Evolutionary conservation across 1,140 invertebrate species (phyloP).

Genomic region (Drosophila watanabei): DNA sequence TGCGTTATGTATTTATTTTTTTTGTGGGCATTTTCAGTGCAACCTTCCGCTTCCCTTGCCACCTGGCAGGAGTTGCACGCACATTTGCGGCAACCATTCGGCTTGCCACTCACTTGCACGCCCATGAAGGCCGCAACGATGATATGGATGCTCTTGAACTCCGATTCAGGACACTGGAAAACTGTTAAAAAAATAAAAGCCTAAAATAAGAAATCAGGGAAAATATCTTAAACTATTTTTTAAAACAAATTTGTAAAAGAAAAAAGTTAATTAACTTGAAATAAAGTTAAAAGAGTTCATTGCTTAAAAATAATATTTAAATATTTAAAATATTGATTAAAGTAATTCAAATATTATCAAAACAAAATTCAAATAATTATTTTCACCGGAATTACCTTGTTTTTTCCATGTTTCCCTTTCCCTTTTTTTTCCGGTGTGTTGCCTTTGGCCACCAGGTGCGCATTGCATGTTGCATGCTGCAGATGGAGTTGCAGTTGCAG

Average conservation of each 20-base stretch:
- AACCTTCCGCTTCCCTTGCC: constrained; percentile 54
- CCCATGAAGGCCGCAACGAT: constrained; percentile 26
- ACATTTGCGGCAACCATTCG: constrained; percentile 58
- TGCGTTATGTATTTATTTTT: background rate
- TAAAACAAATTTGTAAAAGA: background rate
- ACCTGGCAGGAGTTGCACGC: constrained; percentile 48
- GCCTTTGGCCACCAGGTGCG: constrained; percentile 12
- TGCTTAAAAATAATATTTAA: no score
- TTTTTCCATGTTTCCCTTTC: background rate
- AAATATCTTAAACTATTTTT: background rate
- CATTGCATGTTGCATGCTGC: constrained; percentile 27
- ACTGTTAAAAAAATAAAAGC: background rate
- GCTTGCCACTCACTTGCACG: constrained; percentile 25
- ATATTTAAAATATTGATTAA: background rate
- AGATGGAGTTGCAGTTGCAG: constrained; percentile 31
- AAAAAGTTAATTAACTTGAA: no score
- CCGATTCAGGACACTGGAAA: background rate
- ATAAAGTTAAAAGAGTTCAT: no score
- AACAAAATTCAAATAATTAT: background rate
- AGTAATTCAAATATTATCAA: background rate
- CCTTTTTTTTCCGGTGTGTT: constrained; percentile 9
- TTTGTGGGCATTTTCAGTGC: constrained; percentile 6
- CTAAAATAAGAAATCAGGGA: background rate
- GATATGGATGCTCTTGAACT: constrained; percentile 46
- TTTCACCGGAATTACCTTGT: background rate